These are phyloP conservation scores for Temnothorax unifasciatus DNA, from an alignment of 2,888 invertebrate species.

Conservation along the genomic window DNA sequence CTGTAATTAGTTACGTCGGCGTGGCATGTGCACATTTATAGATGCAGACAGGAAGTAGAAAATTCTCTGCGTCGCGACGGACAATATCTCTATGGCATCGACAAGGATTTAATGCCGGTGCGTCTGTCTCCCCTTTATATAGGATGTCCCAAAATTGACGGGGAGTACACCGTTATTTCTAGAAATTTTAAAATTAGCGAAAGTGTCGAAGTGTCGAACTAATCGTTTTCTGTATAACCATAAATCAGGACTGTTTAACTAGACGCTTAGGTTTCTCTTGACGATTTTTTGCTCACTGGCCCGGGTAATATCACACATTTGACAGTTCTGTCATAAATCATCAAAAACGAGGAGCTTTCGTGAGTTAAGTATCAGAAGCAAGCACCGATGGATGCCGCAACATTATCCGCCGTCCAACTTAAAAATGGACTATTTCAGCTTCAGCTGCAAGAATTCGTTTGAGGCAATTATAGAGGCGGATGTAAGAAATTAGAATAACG, in stretches of 20 bases:
- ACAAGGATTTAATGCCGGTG: constrained; percentile 8
- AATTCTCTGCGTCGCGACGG: constrained; percentile 43
- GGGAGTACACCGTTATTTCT: neutral
- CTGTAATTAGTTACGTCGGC: constrained; percentile 18
- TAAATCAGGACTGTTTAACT: neutral
- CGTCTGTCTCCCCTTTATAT: constrained; percentile 25
- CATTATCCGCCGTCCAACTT: neutral
- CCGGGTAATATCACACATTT: neutral
- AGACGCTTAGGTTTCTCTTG: neutral
- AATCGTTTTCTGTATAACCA: neutral
- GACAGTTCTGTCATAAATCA: neutral
- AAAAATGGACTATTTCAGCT: neutral
- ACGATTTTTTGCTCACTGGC: neutral
- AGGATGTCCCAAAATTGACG: constrained; percentile 15
- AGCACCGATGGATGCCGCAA: neutral
- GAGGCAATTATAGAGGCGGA: neutral
- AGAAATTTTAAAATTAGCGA: neutral
- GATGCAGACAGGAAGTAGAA: constrained; percentile 53
- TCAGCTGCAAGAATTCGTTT: neutral
- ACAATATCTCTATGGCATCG: constrained; percentile 44
- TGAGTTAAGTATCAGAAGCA: neutral
- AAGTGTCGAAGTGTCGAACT: neutral
- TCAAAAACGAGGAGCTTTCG: neutral
- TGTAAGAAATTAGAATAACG: neutral
- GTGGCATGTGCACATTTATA: constrained; percentile 28